Percentiles rank a stretch among this genome's conserved stretches.
These are phyloP conservation scores for Cecropterus lyciades DNA, from an alignment of 1,140 invertebrate genomes.

Conservation along the genomic window DNA sequence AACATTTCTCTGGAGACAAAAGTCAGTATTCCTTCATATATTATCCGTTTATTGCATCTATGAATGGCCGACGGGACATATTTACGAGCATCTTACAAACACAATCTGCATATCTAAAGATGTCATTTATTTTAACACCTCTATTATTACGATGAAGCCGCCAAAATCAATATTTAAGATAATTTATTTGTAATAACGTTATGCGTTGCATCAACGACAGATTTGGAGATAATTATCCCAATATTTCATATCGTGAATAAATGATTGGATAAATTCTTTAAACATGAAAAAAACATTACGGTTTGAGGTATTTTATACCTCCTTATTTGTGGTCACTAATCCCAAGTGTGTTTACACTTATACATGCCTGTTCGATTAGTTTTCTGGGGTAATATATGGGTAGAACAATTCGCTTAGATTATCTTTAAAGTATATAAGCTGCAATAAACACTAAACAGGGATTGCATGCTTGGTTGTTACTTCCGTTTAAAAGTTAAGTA, in stretches of 20 bases:
- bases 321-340: too few species aligned
- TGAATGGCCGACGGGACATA: background rate
- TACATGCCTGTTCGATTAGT: too few species aligned
- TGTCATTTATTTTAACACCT: slow-evolving; percentile 14
- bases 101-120: slow-evolving; percentile 9
- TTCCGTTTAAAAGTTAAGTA: too few species aligned
- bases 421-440: too few species aligned
- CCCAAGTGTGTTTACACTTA: too few species aligned
- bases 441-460: too few species aligned
- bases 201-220: background rate
- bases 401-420: too few species aligned
- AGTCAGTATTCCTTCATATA: slow-evolving; percentile 3
- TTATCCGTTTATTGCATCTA: background rate
- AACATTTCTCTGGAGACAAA: background rate
- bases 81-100: slow-evolving; percentile 4
- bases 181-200: slow-evolving; percentile 1
- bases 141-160: slow-evolving; percentile 3
- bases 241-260: background rate
- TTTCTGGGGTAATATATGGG: too few species aligned
- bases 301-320: too few species aligned
- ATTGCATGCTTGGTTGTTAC: too few species aligned
- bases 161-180: slow-evolving; percentile 4
- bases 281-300: background rate
- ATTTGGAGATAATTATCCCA: background rate
- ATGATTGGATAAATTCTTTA: background rate